phyloP scores from a whole-genome alignment of 1,140 invertebrate species.

The Chironomus tepperi region DNA sequence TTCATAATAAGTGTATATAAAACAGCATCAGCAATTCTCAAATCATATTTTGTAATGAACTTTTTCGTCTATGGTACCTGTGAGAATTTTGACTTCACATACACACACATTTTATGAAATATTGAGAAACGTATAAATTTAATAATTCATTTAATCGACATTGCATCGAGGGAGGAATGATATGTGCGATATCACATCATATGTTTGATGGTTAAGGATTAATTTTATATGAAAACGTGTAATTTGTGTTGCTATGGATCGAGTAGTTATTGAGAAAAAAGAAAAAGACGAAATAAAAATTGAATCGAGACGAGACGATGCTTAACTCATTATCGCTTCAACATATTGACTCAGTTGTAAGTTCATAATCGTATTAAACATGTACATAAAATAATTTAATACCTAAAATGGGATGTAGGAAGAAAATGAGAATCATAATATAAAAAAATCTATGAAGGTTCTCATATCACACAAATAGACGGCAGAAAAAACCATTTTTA shows the following conservation, averaged over 20 bases:
- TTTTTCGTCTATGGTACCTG: not conserved
- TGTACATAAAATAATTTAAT: not conserved
- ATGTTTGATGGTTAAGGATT: too few relatives aligned
- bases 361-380: constrained; percentile 17
- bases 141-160: not conserved
- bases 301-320: not conserved
- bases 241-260: too few relatives aligned
- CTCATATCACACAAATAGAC: too few relatives aligned
- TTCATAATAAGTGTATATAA: not conserved
- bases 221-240: too few relatives aligned
- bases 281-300: too few relatives aligned
- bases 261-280: not conserved
- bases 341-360: constrained; percentile 21
- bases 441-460: too few relatives aligned
- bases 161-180: not conserved
- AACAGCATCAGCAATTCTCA: not conserved
- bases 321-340: not conserved
- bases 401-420: too few relatives aligned
- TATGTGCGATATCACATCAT: too few relatives aligned
- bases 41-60: constrained; percentile 20
- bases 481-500: not conserved
- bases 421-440: too few relatives aligned
- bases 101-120: constrained; percentile 9
- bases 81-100: not conserved
- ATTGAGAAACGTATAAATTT: constrained; percentile 3